phyloP scores from a whole-genome alignment of 2,797 vertebrate genomes.

The Acanthiza pusilla region DNA sequence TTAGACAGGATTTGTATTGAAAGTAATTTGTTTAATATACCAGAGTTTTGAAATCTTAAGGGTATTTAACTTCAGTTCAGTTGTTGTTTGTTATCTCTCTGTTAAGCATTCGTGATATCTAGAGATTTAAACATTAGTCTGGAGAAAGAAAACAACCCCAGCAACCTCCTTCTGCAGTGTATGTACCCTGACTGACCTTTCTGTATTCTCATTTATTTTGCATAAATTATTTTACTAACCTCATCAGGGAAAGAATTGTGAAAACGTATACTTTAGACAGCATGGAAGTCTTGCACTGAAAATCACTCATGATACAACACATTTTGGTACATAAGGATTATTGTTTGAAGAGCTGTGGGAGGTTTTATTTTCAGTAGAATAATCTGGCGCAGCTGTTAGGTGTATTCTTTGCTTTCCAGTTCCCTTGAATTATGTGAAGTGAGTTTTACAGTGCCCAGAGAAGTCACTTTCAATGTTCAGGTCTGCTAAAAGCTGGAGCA shows the following conservation, averaged over 20 bases:
- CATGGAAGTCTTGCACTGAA: not conserved
- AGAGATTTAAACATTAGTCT: constrained; percentile 30
- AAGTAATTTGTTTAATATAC: constrained; percentile 19
- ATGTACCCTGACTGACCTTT: constrained; percentile 49
- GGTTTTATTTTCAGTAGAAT: not conserved
- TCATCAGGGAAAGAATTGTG: constrained; percentile 23
- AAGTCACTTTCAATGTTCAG: not conserved
- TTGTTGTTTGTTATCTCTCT: constrained; percentile 29
- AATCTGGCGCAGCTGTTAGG: not conserved
- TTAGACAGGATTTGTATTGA: not conserved
- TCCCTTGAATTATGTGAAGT: not conserved
- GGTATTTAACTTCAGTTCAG: constrained; percentile 1
- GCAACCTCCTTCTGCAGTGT: not conserved
- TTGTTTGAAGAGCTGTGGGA: not conserved
- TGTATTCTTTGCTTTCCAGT: not conserved
- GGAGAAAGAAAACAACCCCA: not conserved
- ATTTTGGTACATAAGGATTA: not conserved
- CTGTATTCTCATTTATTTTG: constrained; percentile 61
- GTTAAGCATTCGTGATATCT: constrained; percentile 7
- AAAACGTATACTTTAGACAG: not conserved
- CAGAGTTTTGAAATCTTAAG: not conserved
- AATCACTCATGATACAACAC: not conserved
- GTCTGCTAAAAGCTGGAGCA: not conserved
- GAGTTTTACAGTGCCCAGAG: not conserved
- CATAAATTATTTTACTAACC: constrained; percentile 59